phyloP scores from a whole-genome alignment of 2,888 invertebrate genomes.

The Drosophila melanosoma region DNA sequence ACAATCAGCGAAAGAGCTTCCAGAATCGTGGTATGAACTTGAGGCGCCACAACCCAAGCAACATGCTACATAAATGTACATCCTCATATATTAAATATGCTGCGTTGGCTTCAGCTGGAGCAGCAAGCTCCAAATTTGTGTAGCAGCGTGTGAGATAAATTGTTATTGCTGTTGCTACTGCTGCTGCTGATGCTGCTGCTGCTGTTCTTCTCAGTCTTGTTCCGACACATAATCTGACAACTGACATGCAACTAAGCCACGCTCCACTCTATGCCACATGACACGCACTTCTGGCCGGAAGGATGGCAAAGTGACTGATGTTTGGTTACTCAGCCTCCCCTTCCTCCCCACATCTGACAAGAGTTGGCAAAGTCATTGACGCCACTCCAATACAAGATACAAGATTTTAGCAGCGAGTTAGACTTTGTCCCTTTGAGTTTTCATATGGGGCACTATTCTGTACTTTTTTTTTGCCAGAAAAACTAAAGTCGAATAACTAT shows the following conservation, averaged over 20 bases:
- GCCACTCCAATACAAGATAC: not conserved
- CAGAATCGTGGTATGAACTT: not conserved
- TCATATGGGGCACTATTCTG: not conserved
- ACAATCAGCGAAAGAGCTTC: slow-evolving; percentile 70
- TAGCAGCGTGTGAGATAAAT: slow-evolving; percentile 58
- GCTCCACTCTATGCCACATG: slow-evolving; percentile 43
- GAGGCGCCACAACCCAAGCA: slow-evolving; percentile 19
- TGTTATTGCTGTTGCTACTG: slow-evolving; percentile 43
- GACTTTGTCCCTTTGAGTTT: not conserved
- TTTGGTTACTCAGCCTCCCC: slow-evolving; percentile 15
- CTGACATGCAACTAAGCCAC: slow-evolving; percentile 65
- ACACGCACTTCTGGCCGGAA: slow-evolving; percentile 70
- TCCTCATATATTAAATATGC: slow-evolving; percentile 58
- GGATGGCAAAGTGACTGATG: slow-evolving; percentile 63
- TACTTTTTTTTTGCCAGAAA: not conserved
- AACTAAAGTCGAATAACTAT: not conserved
- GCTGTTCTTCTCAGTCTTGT: slow-evolving; percentile 47
- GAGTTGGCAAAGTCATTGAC: slow-evolving; percentile 51
- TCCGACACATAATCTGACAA: slow-evolving; percentile 74
- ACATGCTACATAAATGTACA: slow-evolving; percentile 46
- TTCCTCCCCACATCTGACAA: slow-evolving; percentile 5
- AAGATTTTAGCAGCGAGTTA: slow-evolving; percentile 12
- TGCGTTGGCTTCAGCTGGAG: slow-evolving; percentile 7
- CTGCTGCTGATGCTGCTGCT: slow-evolving; percentile 10
- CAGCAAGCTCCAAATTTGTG: slow-evolving; percentile 13